These are phyloP conservation scores for Tipula unca DNA, from an alignment of 2,888 invertebrate species.

Conservation along the genomic window DNA sequence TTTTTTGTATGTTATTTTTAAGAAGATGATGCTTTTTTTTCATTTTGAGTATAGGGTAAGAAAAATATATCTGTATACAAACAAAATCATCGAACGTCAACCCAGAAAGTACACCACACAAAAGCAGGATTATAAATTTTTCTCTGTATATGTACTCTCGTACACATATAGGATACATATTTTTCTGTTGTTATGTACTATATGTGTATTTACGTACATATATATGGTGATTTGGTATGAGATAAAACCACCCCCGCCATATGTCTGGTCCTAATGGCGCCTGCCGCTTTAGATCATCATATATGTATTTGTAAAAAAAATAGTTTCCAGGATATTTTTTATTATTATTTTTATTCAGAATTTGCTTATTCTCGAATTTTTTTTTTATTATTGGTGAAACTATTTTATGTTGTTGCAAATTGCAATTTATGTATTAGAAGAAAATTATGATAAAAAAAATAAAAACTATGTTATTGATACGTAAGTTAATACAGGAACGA, in stretches of 20 bases:
- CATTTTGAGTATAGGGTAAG: neutral
- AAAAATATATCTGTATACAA: neutral
- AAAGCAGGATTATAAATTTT: neutral
- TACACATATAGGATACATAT: neutral
- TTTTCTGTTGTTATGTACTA: neutral
- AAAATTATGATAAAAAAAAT: neutral
- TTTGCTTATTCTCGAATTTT: neutral
- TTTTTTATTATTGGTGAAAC: neutral
- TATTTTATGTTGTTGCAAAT: conserved; percentile 8
- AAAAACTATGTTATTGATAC: conserved; percentile 1
- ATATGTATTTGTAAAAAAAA: neutral
- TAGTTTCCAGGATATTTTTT: conserved; percentile 9
- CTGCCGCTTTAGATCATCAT: conserved; percentile 22
- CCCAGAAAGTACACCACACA: neutral
- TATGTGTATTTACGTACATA: neutral
- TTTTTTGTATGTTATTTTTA: neutral
- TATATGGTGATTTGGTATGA: neutral
- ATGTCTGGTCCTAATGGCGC: conserved; percentile 31
- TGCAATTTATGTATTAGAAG: conserved; percentile 8
- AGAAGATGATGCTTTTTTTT: neutral
- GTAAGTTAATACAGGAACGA: neutral
- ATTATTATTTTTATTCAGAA: neutral
- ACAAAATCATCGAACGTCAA: neutral
- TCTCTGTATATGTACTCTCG: neutral
- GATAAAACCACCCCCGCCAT: conserved; percentile 26